Evolutionary conservation across 2,797 vertebrate species (phyloP), one percentile per base, ranked within the genome.

Genomic region (Notoglanidium macrostoma): DNA sequence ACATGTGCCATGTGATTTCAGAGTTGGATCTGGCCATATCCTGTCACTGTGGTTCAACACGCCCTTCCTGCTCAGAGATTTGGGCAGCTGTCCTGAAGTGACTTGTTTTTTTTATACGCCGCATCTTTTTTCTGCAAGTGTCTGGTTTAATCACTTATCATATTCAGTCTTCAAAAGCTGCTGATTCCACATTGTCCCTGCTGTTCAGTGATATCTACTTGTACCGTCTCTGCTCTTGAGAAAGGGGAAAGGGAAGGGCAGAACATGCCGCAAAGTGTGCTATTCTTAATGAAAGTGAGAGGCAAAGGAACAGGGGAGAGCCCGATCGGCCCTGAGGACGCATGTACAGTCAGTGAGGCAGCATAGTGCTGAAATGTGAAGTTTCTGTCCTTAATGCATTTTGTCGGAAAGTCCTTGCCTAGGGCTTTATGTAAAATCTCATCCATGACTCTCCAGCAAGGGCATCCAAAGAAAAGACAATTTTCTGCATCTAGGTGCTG

Each of bases 151-250:
- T 84, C 88, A 78, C 61, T 82, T 79, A 73, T 80, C 84, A 72
- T 85, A 40, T 85, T 85, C 74, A 85, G 88, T 89, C 78, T 61
- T 87, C 44, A 65, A 86, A 90, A 90, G 82, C 85, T 89, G 85
- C 89, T 89, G 86, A 88, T 44, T 54, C 73, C 21, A 76, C 86
- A 63, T 57, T 85, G 87, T 89, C 40, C 63, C 35, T 54, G 51
- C 84, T 51, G 29, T 72, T 29, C 11, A 2, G 35, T 68, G 21
- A n/a, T 79, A 68, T 82, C 35, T 14, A 68, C 1, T 57, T 46
- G 17, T 44, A 12, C 21, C 0, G 6, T 23, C 61, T 78, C 55
- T 86, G 32, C 59, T 81, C 15, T 84, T 77, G 44, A 81, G 12
- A 63, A 70, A 26, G 51, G 76, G 83, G 46, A 65, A 63, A 65